phyloP scores from a whole-genome alignment of 2,113 vertebrate species.

The Oenanthe oenanthe region DNA sequence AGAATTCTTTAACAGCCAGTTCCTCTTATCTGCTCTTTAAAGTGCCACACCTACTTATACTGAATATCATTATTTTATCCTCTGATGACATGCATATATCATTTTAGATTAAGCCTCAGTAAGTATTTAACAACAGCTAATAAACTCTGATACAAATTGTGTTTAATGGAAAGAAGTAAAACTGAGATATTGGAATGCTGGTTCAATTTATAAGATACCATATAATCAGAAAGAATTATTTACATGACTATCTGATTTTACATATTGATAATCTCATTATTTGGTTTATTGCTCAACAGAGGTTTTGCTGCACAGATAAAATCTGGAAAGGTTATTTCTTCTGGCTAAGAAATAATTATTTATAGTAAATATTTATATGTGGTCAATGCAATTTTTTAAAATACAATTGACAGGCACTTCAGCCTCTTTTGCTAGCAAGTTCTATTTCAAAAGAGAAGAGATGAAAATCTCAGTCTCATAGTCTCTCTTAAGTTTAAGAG shows the following conservation, averaged over 20 bases:
- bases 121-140: constrained; percentile 52
- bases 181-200: neutral
- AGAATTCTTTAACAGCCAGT: neutral
- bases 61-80: constrained; percentile 46
- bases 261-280: constrained; percentile 25
- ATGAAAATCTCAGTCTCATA: neutral
- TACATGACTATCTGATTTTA: constrained; percentile 10
- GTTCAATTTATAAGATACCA: constrained; percentile 54
- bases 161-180: constrained; percentile 17
- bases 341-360: neutral
- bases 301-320: neutral
- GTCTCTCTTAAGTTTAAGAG: neutral
- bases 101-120: constrained; percentile 57
- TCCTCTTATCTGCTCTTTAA: neutral
- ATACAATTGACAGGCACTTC: neutral
- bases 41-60: neutral
- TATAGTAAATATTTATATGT: neutral
- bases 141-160: constrained; percentile 37
- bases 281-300: constrained; percentile 15
- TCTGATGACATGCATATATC: constrained; percentile 42
- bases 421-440: neutral
- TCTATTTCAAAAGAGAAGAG: neutral
- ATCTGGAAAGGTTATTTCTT: neutral
- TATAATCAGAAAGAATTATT: constrained; percentile 65
- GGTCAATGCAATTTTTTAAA: neutral